A percentile compares a stretch with the other conserved stretches of the same genome.
phyloP scores from a whole-genome alignment of 2,888 invertebrate genomes.

The Parnassius apollo region DNA sequence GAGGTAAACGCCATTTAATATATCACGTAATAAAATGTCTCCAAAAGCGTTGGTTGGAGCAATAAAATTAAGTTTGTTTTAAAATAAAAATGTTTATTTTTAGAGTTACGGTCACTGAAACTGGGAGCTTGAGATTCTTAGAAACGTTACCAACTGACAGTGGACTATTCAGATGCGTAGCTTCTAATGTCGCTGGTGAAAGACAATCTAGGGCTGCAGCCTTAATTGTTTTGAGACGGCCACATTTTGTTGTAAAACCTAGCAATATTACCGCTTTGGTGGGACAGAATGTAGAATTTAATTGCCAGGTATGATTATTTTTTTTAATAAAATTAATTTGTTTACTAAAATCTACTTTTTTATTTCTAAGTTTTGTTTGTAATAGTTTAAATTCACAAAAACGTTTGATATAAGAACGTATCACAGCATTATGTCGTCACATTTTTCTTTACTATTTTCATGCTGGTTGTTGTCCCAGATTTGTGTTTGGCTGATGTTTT shows the following conservation, averaged over 20 bases:
- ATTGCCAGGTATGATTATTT: conserved; percentile 82
- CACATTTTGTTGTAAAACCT: conserved; percentile 92
- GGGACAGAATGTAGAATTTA: conserved; percentile 92
- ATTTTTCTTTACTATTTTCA: not conserved
- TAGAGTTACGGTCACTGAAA: conserved; percentile 90
- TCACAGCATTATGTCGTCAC: not conserved
- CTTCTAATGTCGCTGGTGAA: conserved; percentile 94
- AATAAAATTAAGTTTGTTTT: conserved; percentile 3
- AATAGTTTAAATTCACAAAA: not conserved
- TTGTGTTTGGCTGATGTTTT: too few species aligned
- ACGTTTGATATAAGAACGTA: not conserved
- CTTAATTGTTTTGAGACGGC: conserved; percentile 92
- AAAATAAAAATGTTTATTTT: conserved; percentile 36
- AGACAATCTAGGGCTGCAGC: conserved; percentile 91
- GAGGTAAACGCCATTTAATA: conserved; percentile 62
- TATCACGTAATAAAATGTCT: conserved; percentile 1
- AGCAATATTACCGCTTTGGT: conserved; percentile 91
- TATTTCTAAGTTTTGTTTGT: conserved; percentile 5
- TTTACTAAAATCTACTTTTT: too few species aligned
- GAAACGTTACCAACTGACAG: conserved; percentile 94
- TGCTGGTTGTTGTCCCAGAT: too few species aligned
- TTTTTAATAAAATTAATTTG: not conserved
- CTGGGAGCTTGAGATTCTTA: conserved; percentile 93
- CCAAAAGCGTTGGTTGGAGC: too few species aligned
- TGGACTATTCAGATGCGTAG: conserved; percentile 95